Evolutionary conservation across 2,113 vertebrate genomes (phyloP).

Genomic region (Apus apus): DNA sequence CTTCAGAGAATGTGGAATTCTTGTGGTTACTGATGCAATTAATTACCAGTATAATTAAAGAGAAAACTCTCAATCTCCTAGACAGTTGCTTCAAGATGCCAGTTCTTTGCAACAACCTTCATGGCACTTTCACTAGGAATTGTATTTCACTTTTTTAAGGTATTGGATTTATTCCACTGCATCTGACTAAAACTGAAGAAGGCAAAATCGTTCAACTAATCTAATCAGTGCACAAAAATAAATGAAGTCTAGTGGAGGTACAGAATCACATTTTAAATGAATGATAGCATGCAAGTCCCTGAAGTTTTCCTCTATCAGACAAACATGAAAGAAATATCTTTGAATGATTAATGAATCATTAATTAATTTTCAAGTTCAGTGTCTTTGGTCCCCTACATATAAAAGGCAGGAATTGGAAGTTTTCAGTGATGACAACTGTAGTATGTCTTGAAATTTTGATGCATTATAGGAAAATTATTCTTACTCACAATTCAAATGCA

Average conservation of each 20-base stretch:
- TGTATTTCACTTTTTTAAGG: neutral
- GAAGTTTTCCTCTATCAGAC: conserved; percentile 14
- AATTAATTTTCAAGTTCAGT: conserved; percentile 38
- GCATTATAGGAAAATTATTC: neutral
- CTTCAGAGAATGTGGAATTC: neutral
- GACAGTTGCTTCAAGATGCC: neutral
- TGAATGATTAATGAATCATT: conserved; percentile 22
- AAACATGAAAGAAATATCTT: conserved; percentile 4
- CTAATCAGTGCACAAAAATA: conserved; percentile 21
- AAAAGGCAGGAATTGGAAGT: neutral
- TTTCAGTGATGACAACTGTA: neutral
- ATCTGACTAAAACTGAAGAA: conserved; percentile 35
- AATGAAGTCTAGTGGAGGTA: neutral
- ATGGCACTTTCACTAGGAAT: neutral
- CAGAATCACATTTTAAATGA: conserved; percentile 15
- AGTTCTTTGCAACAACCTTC: neutral
- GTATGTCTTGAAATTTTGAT: neutral
- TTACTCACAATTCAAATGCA: neutral
- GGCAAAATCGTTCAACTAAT: neutral
- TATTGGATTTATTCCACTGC: neutral
- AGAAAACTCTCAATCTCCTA: neutral
- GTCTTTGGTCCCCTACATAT: neutral
- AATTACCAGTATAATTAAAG: conserved; percentile 36
- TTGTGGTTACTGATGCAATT: conserved; percentile 11
- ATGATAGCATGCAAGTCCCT: neutral